phyloP scores from a whole-genome alignment of 2,113 vertebrate species.

The Sprattus sprattus region DNA sequence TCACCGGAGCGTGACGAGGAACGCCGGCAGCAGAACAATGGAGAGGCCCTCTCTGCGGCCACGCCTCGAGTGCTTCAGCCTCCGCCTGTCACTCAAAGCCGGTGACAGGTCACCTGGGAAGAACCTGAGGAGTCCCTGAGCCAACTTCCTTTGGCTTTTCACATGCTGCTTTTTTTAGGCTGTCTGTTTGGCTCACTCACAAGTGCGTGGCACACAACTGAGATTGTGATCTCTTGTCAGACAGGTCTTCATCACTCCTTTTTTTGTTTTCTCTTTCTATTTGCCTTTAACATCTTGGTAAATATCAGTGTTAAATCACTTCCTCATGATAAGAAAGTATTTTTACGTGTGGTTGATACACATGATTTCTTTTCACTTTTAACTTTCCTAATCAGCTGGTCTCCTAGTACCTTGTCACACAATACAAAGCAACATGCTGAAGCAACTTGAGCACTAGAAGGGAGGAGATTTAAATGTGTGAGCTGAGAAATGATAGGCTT shows the following conservation, averaged over 20 bases:
- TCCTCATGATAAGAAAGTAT: not conserved
- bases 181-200: not conserved
- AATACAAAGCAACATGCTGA: not conserved
- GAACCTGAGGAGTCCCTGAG: not conserved
- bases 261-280: not conserved
- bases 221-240: not conserved
- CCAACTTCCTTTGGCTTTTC: not conserved
- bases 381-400: not conserved
- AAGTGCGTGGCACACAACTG: not conserved
- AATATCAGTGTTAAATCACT: not conserved
- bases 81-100: slow-evolving; percentile 61
- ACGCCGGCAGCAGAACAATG: slow-evolving; percentile 63
- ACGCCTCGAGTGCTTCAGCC: slow-evolving; percentile 50
- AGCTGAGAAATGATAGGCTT: not conserved
- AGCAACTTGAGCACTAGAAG: not conserved
- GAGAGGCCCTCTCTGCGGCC: slow-evolving; percentile 61
- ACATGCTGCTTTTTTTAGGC: not conserved
- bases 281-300: not conserved
- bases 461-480: not conserved
- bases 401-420: not conserved
- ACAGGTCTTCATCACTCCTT: not conserved
- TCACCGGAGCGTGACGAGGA: slow-evolving; percentile 64
- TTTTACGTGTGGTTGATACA: not conserved
- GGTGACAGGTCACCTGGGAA: slow-evolving; percentile 54
- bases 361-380: not conserved